phyloP scores from a whole-genome alignment of 2,113 vertebrate genomes.

The Potamarius usumacintae region DNA sequence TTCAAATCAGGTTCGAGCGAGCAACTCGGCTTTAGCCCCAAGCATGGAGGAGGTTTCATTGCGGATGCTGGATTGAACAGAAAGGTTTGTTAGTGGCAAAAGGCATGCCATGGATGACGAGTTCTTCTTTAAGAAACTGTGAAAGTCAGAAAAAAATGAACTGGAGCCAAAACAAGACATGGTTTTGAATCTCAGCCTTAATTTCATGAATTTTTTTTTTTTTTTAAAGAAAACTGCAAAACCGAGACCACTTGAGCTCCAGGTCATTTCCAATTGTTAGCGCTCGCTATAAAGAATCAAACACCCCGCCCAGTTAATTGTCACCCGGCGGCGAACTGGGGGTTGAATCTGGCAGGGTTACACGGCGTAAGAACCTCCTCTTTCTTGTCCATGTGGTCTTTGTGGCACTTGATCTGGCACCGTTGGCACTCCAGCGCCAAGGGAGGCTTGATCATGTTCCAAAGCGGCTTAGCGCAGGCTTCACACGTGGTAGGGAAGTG shows the following conservation, averaged over 20 bases:
- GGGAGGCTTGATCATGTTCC: constrained; percentile 90
- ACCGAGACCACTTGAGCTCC: background rate
- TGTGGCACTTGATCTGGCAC: constrained; percentile 88
- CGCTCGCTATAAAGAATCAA: background rate
- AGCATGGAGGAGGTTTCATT: background rate
- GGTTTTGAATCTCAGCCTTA: background rate
- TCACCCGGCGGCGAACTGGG: constrained; percentile 47
- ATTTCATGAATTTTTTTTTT: background rate
- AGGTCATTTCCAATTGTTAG: constrained; percentile 9
- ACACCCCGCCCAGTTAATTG: background rate
- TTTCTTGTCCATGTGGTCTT: constrained; percentile 87
- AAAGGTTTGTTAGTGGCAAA: constrained; percentile 38
- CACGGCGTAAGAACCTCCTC: constrained; percentile 85
- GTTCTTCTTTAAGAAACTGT: background rate
- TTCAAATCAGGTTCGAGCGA: constrained; percentile 20
- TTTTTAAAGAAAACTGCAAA: background rate
- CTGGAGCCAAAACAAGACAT: background rate
- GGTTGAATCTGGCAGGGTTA: constrained; percentile 35
- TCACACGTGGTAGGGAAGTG: constrained; percentile 89
- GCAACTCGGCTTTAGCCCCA: background rate
- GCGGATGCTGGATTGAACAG: background rate
- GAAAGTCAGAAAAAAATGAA: constrained; percentile 8
- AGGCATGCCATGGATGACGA: constrained; percentile 11
- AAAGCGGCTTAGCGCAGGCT: constrained; percentile 86
- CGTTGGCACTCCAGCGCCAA: constrained; percentile 85